phyloP scores from a whole-genome alignment of 2,797 vertebrate species.

The Rhadinocentrus ornatus region DNA sequence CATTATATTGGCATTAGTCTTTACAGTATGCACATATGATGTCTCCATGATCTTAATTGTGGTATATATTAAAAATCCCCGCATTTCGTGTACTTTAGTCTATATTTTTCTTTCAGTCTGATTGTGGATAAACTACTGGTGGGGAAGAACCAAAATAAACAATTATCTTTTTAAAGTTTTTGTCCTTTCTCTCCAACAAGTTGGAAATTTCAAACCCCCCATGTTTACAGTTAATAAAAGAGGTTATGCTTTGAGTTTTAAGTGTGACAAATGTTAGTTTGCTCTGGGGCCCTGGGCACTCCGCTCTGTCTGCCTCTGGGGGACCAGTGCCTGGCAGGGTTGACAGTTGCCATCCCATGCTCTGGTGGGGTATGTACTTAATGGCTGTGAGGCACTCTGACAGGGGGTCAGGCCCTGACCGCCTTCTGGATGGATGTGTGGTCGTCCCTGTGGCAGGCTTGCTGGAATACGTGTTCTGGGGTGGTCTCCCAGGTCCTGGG shows the following conservation, averaged over 20 bases:
- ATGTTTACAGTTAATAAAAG: background rate
- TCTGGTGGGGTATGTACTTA: no score
- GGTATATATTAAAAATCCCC: slow-evolving; percentile 78
- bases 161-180: slow-evolving; percentile 76
- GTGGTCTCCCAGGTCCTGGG: no score
- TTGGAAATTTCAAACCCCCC: slow-evolving; percentile 1
- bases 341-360: no score
- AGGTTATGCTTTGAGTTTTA: background rate
- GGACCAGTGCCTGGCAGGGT: no score
- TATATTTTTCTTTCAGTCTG: slow-evolving; percentile 79
- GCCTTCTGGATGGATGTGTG: no score
- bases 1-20: slow-evolving; percentile 80
- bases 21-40: slow-evolving; percentile 81
- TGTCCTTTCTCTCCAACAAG: slow-evolving; percentile 44
- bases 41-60: slow-evolving; percentile 79
- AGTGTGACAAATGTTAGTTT: background rate
- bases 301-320: no score
- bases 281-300: no score
- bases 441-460: no score
- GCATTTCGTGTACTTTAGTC: slow-evolving; percentile 80
- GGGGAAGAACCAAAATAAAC: slow-evolving; percentile 83
- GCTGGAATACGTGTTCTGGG: no score
- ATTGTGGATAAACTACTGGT: slow-evolving; percentile 82
- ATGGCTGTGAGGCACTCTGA: no score
- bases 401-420: no score